phyloP scores from a whole-genome alignment of 2,113 vertebrate genomes.

The Sialia sialis region DNA sequence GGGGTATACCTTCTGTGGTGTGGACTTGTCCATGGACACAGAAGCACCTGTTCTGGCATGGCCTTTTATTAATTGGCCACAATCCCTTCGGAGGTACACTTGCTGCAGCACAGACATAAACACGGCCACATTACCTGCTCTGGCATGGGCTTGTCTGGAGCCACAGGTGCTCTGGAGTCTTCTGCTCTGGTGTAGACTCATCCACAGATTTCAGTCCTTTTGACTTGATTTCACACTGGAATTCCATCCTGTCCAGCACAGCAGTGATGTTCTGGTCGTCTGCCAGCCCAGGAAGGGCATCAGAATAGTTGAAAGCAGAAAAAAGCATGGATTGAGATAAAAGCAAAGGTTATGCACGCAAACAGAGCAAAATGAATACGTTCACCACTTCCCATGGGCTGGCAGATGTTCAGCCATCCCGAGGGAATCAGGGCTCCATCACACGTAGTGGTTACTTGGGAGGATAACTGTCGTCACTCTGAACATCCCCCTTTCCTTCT shows the following conservation, averaged over 20 bases:
- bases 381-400: background rate
- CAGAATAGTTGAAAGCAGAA: background rate
- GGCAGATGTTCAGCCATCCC: background rate
- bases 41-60: too few relatives aligned
- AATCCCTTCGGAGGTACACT: background rate
- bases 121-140: background rate
- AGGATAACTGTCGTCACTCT: accelerated
- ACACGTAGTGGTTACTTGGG: background rate
- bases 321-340: background rate
- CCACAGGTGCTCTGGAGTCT: accelerated
- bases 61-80: background rate
- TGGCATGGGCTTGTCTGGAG: background rate
- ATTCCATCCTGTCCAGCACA: background rate
- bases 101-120: background rate
- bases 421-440: background rate
- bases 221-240: background rate
- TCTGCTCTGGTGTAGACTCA: background rate
- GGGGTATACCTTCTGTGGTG: background rate
- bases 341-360: accelerated
- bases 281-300: background rate
- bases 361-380: background rate
- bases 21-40: background rate
- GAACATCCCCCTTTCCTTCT: background rate
- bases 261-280: background rate
- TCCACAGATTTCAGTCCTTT: background rate